Base-by-base conservation (phyloP, 2,113 vertebrate genomes). In the Otolemur garnettii region DNA sequence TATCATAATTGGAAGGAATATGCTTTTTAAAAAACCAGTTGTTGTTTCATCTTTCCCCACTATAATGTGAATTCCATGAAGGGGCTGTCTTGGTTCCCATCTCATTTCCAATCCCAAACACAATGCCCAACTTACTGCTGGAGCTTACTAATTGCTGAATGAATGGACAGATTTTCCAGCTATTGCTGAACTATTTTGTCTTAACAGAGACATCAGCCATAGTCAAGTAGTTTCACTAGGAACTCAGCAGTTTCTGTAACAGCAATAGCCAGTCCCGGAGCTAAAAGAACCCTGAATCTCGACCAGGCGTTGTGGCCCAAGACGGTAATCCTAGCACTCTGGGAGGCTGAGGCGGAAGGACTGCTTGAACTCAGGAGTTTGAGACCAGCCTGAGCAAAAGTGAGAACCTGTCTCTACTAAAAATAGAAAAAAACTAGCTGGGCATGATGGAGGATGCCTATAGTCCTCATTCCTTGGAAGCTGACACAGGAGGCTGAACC, bases 201-300 rank as follows among this genome's bases (percentile, higher is more conserved):
- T 80, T 77, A 85, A 77, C 6, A 1, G 1, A 85, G 1, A 85
- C 28, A 53, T 59, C 74, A 11, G 4, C 15, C 22, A 60, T 11
- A 21, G 15, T 77, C 77, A 24, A 55, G 50, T 87, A 55, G 38
- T 53, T 94, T 93, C 55, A 85, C 14, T 93, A 21, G 13, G 55
- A 55, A 78, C 22, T 33, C n/a, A 80, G 79, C 24, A 92, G 42
- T 81, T 87, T 96, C 33, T 82, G 14, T 71, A 94, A 95, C 60
- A 45, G 26, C 92, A 94, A 90, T 4, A 81, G 24, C 68, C 45
- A 77, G n/a, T 83, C 45, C 85, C 17, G 15, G 30, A 68, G 13
- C 35, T 62, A 77, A 84, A 62, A 92, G 57, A 94, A 62, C 62
- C 28, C 42, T 60, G 10, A 77, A 1, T 71, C 11, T 83, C 19